A percentile compares a stretch with the other conserved stretches of the same genome.
Evolutionary conservation across 2,113 vertebrate genomes (phyloP).

Genomic region (Pangasianodon hypophthalmus): DNA sequence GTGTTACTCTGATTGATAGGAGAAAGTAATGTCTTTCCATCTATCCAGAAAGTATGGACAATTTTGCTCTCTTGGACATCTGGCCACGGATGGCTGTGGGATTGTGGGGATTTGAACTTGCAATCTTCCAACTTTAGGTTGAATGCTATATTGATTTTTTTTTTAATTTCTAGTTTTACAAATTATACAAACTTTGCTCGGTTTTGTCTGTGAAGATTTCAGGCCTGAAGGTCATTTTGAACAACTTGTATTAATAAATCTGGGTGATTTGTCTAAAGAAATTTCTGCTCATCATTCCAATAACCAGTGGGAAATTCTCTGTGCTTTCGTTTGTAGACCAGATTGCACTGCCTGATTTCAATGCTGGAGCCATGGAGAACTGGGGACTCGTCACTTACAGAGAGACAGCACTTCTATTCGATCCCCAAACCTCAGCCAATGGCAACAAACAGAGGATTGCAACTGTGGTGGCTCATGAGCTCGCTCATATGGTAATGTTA

Average conservation of each 20-base stretch:
- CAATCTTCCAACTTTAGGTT: neutral
- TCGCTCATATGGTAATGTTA: conserved; percentile 88
- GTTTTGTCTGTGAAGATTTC: neutral
- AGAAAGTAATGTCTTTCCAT: neutral
- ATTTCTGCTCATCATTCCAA: neutral
- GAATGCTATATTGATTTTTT: neutral
- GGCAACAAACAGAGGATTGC: conserved; percentile 86
- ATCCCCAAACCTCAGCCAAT: conserved; percentile 73
- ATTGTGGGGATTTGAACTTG: neutral
- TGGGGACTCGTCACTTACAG: conserved; percentile 96
- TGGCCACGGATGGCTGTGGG: too few species aligned
- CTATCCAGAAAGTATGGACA: neutral
- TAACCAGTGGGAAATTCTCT: neutral
- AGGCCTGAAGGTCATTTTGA: neutral
- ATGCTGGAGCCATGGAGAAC: conserved; percentile 94
- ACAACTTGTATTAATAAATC: neutral
- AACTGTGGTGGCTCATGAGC: conserved; percentile 84
- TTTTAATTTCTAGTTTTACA: neutral
- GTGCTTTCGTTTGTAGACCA: conserved; percentile 78
- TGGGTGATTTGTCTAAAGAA: neutral
- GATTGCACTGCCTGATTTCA: conserved; percentile 89
- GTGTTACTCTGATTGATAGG: neutral
- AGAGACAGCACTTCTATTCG: conserved; percentile 83
- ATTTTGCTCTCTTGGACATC: neutral
- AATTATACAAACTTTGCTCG: neutral